These are phyloP conservation scores for Coremacera marginata DNA, from an alignment of 2,888 invertebrate species.

Conservation along the genomic window DNA sequence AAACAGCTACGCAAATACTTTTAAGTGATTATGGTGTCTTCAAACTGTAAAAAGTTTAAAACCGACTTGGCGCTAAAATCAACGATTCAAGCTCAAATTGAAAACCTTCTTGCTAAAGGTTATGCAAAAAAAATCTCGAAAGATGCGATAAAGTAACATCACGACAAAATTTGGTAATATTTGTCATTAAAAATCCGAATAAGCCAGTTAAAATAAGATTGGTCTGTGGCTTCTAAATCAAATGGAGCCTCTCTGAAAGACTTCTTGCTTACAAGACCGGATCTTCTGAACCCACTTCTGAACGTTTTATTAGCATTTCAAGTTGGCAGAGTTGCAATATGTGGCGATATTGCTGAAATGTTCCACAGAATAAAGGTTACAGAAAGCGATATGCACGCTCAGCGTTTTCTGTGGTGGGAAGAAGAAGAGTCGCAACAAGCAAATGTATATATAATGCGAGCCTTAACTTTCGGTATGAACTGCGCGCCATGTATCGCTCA, in stretches of 20 bases:
- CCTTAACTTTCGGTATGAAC: conserved; percentile 34
- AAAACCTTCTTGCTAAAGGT: not conserved
- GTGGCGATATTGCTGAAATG: not conserved
- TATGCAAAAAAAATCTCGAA: not conserved
- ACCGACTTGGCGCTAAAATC: not conserved
- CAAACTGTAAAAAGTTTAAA: not conserved
- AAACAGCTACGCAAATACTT: too few relatives aligned
- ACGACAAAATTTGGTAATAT: too few relatives aligned
- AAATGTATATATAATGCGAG: too few relatives aligned
- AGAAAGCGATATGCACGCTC: not conserved
- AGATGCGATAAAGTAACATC: not conserved
- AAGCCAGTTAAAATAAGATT: too few relatives aligned
- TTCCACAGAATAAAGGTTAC: not conserved
- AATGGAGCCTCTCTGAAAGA: not conserved
- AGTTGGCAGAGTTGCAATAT: not conserved
- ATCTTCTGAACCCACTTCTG: not conserved
- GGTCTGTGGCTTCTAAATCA: not conserved
- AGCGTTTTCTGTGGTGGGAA: not conserved
- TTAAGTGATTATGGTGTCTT: not conserved
- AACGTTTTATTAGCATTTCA: not conserved
- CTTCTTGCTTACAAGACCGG: not conserved
- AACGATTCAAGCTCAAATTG: not conserved
- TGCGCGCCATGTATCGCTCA: conserved; percentile 41
- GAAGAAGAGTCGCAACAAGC: not conserved
- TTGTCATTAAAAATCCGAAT: too few relatives aligned